These are phyloP conservation scores for Neogale vison DNA, from an alignment of 2,113 vertebrate genomes.

Conservation along the genomic window DNA sequence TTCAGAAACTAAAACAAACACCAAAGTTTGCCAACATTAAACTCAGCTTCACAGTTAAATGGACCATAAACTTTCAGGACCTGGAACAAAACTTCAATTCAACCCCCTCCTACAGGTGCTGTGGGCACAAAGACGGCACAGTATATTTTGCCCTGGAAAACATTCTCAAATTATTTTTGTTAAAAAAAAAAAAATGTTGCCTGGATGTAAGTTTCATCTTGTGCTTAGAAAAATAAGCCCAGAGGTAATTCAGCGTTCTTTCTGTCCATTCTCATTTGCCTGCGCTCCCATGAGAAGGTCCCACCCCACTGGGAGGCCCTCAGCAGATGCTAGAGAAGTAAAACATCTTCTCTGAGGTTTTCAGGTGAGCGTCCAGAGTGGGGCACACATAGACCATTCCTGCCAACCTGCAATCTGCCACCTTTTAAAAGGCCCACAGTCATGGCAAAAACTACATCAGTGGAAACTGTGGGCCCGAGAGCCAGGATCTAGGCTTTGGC, in stretches of 20 bases:
- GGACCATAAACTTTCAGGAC: slow-evolving; percentile 63
- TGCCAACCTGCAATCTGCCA: not conserved
- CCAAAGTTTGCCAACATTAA: slow-evolving; percentile 36
- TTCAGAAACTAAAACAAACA: slow-evolving; percentile 68
- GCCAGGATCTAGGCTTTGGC: not conserved
- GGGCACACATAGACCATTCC: not conserved
- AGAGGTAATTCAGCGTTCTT: not conserved
- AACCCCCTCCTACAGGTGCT: slow-evolving; percentile 57
- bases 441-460: not conserved
- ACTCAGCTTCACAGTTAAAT: slow-evolving; percentile 62
- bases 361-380: not conserved
- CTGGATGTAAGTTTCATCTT: slow-evolving; percentile 26
- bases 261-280: not conserved
- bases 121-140: slow-evolving; percentile 48
- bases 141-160: slow-evolving; percentile 52
- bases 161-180: slow-evolving; percentile 51
- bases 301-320: not conserved
- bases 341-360: not conserved
- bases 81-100: slow-evolving; percentile 61
- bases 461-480: not conserved
- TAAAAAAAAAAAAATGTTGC: not conserved
- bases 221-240: slow-evolving; percentile 39
- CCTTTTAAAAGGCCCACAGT: not conserved
- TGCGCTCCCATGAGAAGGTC: not conserved
- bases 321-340: not conserved